Conservation (phyloP, 1,140 invertebrate species). For the Papilio xuthus region DNA sequence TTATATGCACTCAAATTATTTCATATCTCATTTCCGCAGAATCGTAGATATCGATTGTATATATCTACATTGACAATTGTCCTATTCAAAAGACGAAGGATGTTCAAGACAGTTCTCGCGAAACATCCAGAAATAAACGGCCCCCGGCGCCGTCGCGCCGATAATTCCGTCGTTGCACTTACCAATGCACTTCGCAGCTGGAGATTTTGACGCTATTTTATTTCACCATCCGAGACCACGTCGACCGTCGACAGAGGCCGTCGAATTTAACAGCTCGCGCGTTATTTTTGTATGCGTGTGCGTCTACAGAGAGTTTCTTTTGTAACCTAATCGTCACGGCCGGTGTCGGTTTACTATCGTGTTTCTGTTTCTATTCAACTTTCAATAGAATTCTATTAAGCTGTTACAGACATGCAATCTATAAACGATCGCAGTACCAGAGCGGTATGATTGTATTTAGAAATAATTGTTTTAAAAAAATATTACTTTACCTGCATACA, state of each 20-base stretch:
- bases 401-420: constrained; percentile 36
- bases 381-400: constrained; percentile 50
- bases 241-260: constrained; percentile 49
- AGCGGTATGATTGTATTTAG: constrained; percentile 11
- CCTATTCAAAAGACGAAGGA: constrained; percentile 41
- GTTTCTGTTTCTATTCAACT: constrained; percentile 62
- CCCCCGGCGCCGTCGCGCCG: constrained; percentile 59
- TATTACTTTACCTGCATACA: constrained; percentile 4
- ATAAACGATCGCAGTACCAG: constrained; percentile 16
- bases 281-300: constrained; percentile 61
- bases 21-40: neutral
- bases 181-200: constrained; percentile 73
- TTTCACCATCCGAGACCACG: constrained; percentile 47
- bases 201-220: constrained; percentile 67
- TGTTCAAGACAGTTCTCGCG: constrained; percentile 67
- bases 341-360: constrained; percentile 59
- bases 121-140: constrained; percentile 75
- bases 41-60: constrained; percentile 5
- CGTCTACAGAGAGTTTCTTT: constrained; percentile 64
- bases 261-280: constrained; percentile 57
- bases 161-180: constrained; percentile 72
- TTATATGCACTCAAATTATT: neutral
- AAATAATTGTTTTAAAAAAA: neutral
- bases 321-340: constrained; percentile 65
- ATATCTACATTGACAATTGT: neutral